A percentile compares a stretch with the other conserved stretches of the same genome.
phyloP scores from a whole-genome alignment of 2,888 invertebrate genomes.

The Spisula solida region DNA sequence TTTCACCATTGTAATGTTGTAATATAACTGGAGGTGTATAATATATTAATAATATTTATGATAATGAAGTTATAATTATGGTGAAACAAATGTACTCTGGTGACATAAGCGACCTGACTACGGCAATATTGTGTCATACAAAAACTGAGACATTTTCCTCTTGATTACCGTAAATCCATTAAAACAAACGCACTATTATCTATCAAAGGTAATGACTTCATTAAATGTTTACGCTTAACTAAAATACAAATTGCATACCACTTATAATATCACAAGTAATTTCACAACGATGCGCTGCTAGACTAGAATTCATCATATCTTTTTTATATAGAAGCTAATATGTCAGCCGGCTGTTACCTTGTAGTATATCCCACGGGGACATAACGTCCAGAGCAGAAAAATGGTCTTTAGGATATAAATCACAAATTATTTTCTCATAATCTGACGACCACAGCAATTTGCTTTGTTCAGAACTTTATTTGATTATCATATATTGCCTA shows the following conservation, averaged over 20 bases:
- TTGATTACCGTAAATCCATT: not conserved
- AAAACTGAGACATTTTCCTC: not conserved
- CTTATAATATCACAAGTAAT: not conserved
- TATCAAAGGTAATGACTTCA: not conserved
- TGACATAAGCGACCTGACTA: not conserved
- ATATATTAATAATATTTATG: not conserved
- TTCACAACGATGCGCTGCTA: not conserved
- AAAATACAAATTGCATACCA: not conserved
- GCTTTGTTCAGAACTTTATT: no score
- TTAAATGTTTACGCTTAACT: not conserved
- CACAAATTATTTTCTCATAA: no score
- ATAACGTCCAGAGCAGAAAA: no score
- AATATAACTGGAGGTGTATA: no score
- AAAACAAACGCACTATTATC: not conserved
- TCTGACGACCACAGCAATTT: no score
- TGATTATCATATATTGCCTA: no score
- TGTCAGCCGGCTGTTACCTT: no score
- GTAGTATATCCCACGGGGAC: no score
- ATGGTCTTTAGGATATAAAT: no score
- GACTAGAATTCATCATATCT: not conserved
- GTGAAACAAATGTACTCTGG: not conserved
- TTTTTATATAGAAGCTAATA: no score
- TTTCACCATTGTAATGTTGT: no score
- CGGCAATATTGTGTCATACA: not conserved
- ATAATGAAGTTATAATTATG: not conserved